Evolutionary conservation across 2,113 vertebrate genomes (phyloP).

Genomic region (Oplegnathus fasciatus): DNA sequence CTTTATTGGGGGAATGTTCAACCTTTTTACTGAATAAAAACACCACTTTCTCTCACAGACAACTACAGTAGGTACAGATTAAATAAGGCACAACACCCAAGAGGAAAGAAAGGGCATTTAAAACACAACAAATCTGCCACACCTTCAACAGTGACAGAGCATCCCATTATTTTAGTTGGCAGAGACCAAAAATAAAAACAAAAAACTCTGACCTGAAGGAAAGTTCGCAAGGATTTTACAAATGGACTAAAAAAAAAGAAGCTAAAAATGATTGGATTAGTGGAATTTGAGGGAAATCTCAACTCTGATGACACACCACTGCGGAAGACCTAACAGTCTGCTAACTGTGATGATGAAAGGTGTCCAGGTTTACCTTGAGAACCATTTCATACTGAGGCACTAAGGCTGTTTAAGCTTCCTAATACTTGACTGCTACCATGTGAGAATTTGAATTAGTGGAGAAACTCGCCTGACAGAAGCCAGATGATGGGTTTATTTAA

Average conservation of each 20-base stretch:
- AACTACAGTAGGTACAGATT: conserved; percentile 85
- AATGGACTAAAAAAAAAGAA: not conserved
- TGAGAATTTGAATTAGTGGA: conserved; percentile 17
- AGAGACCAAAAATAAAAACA: not conserved
- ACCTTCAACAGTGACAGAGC: conserved; percentile 13
- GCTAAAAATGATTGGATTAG: not conserved
- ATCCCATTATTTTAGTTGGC: not conserved
- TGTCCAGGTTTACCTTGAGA: conserved; percentile 18
- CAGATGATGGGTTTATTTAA: not conserved
- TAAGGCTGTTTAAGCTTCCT: conserved; percentile 6
- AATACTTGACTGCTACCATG: not conserved
- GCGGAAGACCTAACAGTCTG: conserved; percentile 21
- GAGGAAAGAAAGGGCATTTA: conserved; percentile 73
- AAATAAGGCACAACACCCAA: conserved; percentile 90
- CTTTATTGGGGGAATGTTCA: conserved; percentile 89
- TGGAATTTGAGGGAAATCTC: conserved; percentile 10
- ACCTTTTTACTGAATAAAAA: conserved; percentile 86
- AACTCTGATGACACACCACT: not conserved
- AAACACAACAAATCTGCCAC: conserved; percentile 48
- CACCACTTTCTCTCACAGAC: conserved; percentile 84
- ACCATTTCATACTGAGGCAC: not conserved
- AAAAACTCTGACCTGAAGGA: conserved; percentile 21
- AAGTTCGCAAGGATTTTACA: conserved; percentile 22
- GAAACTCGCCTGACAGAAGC: conserved; percentile 1
- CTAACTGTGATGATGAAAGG: conserved; percentile 18